Evolutionary conservation across 2,113 vertebrate species (phyloP).

Genomic region (Pseudolaguvia tuberculata): DNA sequence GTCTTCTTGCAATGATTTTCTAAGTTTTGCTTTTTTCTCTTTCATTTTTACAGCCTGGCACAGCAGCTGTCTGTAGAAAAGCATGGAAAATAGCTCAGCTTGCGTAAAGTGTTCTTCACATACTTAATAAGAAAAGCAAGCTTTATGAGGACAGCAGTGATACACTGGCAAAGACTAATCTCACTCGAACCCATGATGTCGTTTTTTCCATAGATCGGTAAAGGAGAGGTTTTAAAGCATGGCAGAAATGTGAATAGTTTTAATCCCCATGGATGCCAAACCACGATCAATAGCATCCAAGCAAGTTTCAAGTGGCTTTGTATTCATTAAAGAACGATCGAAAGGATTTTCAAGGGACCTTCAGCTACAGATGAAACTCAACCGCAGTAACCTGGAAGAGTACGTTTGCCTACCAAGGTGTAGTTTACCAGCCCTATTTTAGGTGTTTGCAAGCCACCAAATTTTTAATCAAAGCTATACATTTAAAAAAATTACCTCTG

Average conservation of each 20-base stretch:
- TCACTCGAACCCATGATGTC: constrained; percentile 2
- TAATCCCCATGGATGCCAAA: constrained; percentile 19
- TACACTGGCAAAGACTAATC: not conserved
- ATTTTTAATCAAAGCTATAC: too few relatives aligned
- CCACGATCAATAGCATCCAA: constrained; percentile 21
- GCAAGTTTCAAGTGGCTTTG: constrained; percentile 14
- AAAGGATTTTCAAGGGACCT: constrained; percentile 23
- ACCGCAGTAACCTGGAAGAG: constrained; percentile 26
- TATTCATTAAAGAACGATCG: constrained; percentile 27
- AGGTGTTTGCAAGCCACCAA: too few relatives aligned
- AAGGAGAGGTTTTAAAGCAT: constrained; percentile 9
- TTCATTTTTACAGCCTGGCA: constrained; percentile 41
- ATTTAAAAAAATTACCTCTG: too few relatives aligned
- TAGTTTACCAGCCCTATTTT: too few relatives aligned
- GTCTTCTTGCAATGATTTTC: constrained; percentile 44
- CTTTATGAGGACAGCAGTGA: constrained; percentile 21
- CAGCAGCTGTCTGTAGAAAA: constrained; percentile 47
- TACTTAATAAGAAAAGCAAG: constrained; percentile 16
- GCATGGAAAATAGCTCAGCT: constrained; percentile 47
- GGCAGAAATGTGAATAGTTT: constrained; percentile 20
- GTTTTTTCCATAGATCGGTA: constrained; percentile 12
- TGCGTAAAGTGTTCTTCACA: constrained; percentile 40
- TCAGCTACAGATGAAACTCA: constrained; percentile 6
- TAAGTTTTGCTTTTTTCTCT: not conserved
- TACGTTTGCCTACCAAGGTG: not conserved